Evolutionary conservation across 64 coral and sea anemone species (phyloP).

Genomic region (Stichodactyla mertensii): DNA sequence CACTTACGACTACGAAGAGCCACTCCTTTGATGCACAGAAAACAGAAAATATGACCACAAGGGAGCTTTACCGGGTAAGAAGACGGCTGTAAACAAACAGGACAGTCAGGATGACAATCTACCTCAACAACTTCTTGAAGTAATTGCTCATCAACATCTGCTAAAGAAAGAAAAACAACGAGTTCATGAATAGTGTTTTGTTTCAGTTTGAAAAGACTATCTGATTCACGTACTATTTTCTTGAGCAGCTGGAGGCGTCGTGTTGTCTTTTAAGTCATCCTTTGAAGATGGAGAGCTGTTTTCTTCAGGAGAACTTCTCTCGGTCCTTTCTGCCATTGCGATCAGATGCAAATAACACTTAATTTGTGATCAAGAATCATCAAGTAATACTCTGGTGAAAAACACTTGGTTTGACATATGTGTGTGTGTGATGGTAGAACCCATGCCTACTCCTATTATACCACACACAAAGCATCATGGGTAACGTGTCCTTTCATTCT

Average conservation of each 20-base stretch:
- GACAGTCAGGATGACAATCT: constrained; percentile 79
- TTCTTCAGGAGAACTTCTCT: neutral
- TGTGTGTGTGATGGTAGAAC: neutral
- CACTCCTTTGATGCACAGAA: constrained; percentile 99
- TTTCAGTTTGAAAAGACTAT: neutral
- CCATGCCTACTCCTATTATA: neutral
- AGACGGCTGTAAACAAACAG: constrained; percentile 83
- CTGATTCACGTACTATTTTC: neutral
- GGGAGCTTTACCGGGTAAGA: constrained; percentile 86
- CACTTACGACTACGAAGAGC: constrained; percentile 83
- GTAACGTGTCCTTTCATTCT: neutral
- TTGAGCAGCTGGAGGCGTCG: neutral
- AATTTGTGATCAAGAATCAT: neutral
- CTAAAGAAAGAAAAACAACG: constrained; percentile 29
- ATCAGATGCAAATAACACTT: neutral
- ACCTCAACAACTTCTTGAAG: constrained; percentile 65
- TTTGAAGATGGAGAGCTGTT: neutral
- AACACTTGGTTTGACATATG: neutral
- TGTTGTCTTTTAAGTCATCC: neutral
- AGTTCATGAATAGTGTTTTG: neutral
- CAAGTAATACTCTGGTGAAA: neutral
- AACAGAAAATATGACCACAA: constrained; percentile 97
- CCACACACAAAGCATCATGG: neutral
- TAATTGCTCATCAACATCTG: constrained; percentile 11
- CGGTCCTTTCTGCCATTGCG: neutral